phyloP scores from a whole-genome alignment of 2,797 vertebrate genomes.

The Sciurus vulgaris region DNA sequence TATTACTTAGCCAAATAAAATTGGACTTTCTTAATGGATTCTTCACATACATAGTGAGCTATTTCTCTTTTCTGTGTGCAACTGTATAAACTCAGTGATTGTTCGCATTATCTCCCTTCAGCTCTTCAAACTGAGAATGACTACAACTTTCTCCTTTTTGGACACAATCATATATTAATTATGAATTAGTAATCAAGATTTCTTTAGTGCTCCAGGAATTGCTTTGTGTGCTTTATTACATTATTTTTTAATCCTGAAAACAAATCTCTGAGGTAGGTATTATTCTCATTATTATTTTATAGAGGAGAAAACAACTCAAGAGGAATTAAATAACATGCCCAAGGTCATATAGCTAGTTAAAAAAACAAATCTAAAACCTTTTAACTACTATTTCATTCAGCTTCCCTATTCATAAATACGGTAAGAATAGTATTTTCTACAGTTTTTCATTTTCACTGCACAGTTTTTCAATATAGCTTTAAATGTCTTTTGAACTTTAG shows the following conservation, averaged over 20 bases:
- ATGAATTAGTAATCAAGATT: constrained; percentile 43
- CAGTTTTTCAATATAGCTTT: constrained; percentile 12
- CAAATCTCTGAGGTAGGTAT: background rate
- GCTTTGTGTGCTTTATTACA: background rate
- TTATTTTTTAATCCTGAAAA: constrained; percentile 14
- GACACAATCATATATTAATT: background rate
- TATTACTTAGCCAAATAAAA: constrained; percentile 36
- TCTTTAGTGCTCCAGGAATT: background rate
- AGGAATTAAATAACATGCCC: background rate
- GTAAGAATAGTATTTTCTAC: background rate
- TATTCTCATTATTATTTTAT: constrained; percentile 42
- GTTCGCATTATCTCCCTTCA: background rate
- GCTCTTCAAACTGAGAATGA: constrained; percentile 39
- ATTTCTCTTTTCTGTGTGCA: background rate
- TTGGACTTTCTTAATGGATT: constrained; percentile 12
- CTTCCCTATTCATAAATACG: background rate
- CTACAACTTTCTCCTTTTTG: background rate
- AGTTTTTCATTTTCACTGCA: constrained; percentile 25
- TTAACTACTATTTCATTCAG: background rate
- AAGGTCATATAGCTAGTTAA: background rate
- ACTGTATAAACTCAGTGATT: background rate
- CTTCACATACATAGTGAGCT: background rate
- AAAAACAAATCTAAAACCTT: background rate
- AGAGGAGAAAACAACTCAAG: constrained; percentile 43
- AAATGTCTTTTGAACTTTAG: background rate